Evolutionary conservation across 2,888 invertebrate species (phyloP), one percentile per base, ranked within the genome.

Genomic region (Synanthedon formicaeformis): DNA sequence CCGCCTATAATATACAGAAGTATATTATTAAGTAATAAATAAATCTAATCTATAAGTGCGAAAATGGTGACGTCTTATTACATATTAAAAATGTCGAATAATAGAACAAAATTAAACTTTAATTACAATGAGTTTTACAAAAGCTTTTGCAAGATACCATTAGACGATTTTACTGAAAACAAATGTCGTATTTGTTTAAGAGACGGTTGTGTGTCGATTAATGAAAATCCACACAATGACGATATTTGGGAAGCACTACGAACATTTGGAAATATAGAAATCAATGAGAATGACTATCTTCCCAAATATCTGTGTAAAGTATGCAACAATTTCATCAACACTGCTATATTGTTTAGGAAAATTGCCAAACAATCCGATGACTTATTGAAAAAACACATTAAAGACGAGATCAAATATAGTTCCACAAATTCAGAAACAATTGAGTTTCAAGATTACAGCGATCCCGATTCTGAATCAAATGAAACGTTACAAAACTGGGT

Each of bases 231-330:
- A 48, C 45, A 55, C 34, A 48, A 51, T 5, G 50, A 48, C 5
- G 58, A 59, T 14, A 53, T 65, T 50, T 13, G 56, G 6, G 58
- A 64, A 34, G 57, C 57, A n/a, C 54, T 67, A 27, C 50, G 55
- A 48, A 53, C 53, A 51, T 64, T 73, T n/a, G 69, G 64, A 1
- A 71, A 69, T 34, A 67, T 82, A 41, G 52, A 65, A 13, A 41
- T 81, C 0, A 63, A 56, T 45, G 63, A 75, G 63, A 62, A 72
- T 41, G 77, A 81, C 48, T 61, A 61, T 2, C 65, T 65, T 58
- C 71, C 82, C 0, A 78, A 78, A 59, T 53, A 63, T n/a, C 57
- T 86, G 18, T 86, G 85, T 57, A 55, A 58, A 6, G 57, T 63
- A 12, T 85, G 85, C 58, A 60, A 64, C 41, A 70, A 72, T 54